Base-by-base conservation (phyloP, 2,888 invertebrate genomes). In the Andrena camellia region DNA sequence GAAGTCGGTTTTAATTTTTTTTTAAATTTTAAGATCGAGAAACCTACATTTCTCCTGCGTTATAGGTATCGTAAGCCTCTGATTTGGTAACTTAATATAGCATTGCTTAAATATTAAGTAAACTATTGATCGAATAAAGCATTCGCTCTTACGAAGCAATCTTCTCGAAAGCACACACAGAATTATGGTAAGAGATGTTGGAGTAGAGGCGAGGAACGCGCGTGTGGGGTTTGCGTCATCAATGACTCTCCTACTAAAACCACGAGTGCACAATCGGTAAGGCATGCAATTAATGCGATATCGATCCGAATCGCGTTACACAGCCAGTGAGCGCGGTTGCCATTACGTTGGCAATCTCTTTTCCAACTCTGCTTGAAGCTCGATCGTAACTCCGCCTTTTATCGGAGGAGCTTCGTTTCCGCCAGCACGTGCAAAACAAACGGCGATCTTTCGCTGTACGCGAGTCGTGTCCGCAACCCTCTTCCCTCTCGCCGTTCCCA, bases 201-300 rank as follows among this genome's bases (percentile, higher is more conserved):
- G 31, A 59, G 35, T 8, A 48, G 60, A 71, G 63, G 7, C 50
- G 42, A 35, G 8, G 62, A 59, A 69, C 67, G 52, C 31, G 23
- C 60, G 67, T 13, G 59, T 60, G 54, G 52, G 64, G 63, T 17
- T 57, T 69, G 78, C 77, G 79, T 75, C 79, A 80, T 64, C 69
- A 63, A 52, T 67, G 67, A 69, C 67, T 48, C 33, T 63, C 84
- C 78, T 67, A 64, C 59, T 64, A 66, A 78, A 77, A 88, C 83
- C 85, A 79, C 88, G 80, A 85, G 66, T 74, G 83, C 89, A 88
- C 87, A 88, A 88, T 88, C 83, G 89, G 80, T 83, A 75, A 83
- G 90, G 88, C 87, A 89, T 86, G 91, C 90, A 91, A 91, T 91
- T 91, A 91, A 91, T 90, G 90, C 78, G 91, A 91, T 91, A 91